Evolutionary conservation across 1,140 invertebrate genomes (phyloP).

Genomic region (Dufourea novaeangliae): DNA sequence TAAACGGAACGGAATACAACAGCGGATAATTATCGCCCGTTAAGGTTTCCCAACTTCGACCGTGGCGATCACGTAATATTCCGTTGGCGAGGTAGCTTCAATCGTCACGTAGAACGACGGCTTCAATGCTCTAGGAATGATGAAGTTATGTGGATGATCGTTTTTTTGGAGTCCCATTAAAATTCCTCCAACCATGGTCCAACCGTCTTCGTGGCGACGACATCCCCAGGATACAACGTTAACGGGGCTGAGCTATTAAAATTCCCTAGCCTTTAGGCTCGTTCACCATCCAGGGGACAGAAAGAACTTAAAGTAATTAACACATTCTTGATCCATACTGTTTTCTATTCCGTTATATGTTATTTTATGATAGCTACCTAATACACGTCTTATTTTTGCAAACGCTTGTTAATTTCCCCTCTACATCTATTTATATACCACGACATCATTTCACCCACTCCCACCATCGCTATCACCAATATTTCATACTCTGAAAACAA

Average conservation of each 20-base stretch:
- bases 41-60: not conserved
- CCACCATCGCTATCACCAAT: too few species aligned
- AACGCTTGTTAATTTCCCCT: too few species aligned
- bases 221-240: not conserved
- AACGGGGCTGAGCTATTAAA: constrained; percentile 1
- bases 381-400: too few species aligned
- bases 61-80: not conserved
- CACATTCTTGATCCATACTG: not conserved
- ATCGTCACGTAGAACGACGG: not conserved
- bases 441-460: too few species aligned
- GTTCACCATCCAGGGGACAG: not conserved
- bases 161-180: constrained; percentile 3
- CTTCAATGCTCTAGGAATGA: not conserved
- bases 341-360: too few species aligned
- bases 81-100: not conserved
- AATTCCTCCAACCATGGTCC: constrained; percentile 3
- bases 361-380: too few species aligned
- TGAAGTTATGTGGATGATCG: not conserved
- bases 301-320: not conserved
- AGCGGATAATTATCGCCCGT: not conserved
- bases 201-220: not conserved
- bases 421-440: too few species aligned
- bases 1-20: not conserved
- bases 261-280: not conserved
- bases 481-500: too few species aligned